These are phyloP conservation scores for Chesias legatella DNA, from an alignment of 2,888 invertebrate genomes.

Conservation along the genomic window DNA sequence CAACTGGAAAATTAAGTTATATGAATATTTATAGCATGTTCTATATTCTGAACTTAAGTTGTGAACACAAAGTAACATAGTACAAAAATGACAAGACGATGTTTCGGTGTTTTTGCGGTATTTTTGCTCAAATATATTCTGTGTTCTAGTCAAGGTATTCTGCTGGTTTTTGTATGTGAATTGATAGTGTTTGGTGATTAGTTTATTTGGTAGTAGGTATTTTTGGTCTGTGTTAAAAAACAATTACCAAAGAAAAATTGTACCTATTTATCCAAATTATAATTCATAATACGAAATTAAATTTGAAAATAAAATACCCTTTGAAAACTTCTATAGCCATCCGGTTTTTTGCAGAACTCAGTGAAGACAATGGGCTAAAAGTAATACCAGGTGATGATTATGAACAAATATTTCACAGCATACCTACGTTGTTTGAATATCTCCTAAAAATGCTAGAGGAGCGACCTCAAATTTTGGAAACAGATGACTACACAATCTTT, in stretches of 20 bases:
- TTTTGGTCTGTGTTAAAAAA: too few relatives aligned
- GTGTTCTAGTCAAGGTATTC: slow-evolving; percentile 7
- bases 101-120: slow-evolving; percentile 8
- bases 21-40: slow-evolving; percentile 10
- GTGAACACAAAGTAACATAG: slow-evolving; percentile 8
- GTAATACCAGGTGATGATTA: slow-evolving; percentile 34
- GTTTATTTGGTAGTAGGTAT: too few relatives aligned
- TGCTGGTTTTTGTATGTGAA: too few relatives aligned
- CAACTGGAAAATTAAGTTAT: slow-evolving; percentile 5
- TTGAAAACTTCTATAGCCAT: too few relatives aligned
- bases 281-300: too few relatives aligned
- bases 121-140: slow-evolving; percentile 6
- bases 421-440: slow-evolving; percentile 53
- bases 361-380: slow-evolving; percentile 11
- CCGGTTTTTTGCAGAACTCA: slow-evolving; percentile 26
- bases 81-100: slow-evolving; percentile 14
- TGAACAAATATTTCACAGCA: slow-evolving; percentile 43
- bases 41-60: slow-evolving; percentile 3
- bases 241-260: too few relatives aligned
- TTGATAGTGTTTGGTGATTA: too few relatives aligned
- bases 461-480: slow-evolving; percentile 52
- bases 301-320: too few relatives aligned
- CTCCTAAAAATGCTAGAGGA: slow-evolving; percentile 45
- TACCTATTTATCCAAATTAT: too few relatives aligned
- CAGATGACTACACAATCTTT: slow-evolving; percentile 39